Conservation (phyloP, 2,888 invertebrate species). For the Lasius fuliginosus region DNA sequence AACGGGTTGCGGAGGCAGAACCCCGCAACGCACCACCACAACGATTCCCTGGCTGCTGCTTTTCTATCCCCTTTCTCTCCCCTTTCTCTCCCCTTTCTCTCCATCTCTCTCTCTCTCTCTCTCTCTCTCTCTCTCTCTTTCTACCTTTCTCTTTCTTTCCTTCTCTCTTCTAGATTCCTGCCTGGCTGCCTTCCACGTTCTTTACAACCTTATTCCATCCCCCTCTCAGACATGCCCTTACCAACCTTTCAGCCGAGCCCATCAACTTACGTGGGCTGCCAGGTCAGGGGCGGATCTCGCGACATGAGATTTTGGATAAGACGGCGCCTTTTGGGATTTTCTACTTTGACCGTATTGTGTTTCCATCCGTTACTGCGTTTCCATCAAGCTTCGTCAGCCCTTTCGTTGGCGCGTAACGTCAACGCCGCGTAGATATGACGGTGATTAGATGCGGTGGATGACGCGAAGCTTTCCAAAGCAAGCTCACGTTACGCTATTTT, state of each 20-base stretch:
- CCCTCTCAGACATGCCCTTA: conserved; percentile 62
- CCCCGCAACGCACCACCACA: conserved; percentile 70
- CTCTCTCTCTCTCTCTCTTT: background rate
- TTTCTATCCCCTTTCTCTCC: conserved; percentile 35
- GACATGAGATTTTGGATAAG: conserved; percentile 75
- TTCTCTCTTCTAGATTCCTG: conserved; percentile 22
- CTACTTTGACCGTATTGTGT: conserved; percentile 25
- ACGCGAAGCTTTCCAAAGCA: background rate
- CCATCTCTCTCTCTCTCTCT: background rate
- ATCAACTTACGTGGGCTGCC: conserved; percentile 73
- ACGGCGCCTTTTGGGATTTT: conserved; percentile 63
- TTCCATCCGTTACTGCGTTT: background rate
- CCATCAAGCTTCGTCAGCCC: conserved; percentile 4
- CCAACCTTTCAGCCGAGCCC: conserved; percentile 75
- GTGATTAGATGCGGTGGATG: background rate
- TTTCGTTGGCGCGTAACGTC: conserved; percentile 30
- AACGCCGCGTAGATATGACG: conserved; percentile 11
- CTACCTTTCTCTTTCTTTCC: conserved; percentile 23
- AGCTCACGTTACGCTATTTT: background rate
- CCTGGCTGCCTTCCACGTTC: conserved; percentile 46
- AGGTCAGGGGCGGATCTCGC: conserved; percentile 69
- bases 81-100: background rate
- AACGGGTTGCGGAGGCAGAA: conserved; percentile 82
- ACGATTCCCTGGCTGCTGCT: conserved; percentile 55
- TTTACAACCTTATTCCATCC: conserved; percentile 62